phyloP scores from a whole-genome alignment of 2,797 vertebrate genomes.

The Chelmon rostratus region DNA sequence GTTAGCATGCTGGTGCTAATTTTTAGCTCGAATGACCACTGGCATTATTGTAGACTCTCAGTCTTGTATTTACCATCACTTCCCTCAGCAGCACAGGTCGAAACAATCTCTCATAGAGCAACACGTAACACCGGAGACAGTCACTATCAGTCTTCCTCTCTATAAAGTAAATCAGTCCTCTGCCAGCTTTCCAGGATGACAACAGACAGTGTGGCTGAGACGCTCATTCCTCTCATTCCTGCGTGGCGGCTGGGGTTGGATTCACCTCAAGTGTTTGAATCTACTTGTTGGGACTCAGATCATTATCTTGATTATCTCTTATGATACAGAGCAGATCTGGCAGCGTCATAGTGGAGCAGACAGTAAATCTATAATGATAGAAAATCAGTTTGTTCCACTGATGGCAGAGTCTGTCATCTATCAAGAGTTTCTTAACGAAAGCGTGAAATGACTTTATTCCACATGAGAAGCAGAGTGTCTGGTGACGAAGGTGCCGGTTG shows the following conservation, averaged over 20 bases:
- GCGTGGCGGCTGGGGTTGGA: slow-evolving; percentile 43
- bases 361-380: neutral
- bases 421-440: neutral
- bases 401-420: slow-evolving; percentile 1
- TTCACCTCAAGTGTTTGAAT: slow-evolving; percentile 52
- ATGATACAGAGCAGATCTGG: slow-evolving; percentile 26
- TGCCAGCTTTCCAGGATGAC: slow-evolving; percentile 31
- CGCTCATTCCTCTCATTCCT: slow-evolving; percentile 67
- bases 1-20: neutral
- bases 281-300: slow-evolving; percentile 49
- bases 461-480: neutral
- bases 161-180: slow-evolving; percentile 1
- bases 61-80: too few relatives aligned
- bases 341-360: slow-evolving; percentile 4
- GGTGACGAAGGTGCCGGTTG: slow-evolving; percentile 40
- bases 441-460: slow-evolving; percentile 6
- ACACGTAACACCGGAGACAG: too few relatives aligned
- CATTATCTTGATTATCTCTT: slow-evolving; percentile 27
- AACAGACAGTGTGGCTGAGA: slow-evolving; percentile 35
- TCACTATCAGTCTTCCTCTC: slow-evolving; percentile 1
- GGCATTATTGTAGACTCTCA: neutral
- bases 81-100: too few relatives aligned
- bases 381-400: neutral
- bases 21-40: neutral
- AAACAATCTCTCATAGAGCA: too few relatives aligned